These are phyloP conservation scores for Zootoca vivipara DNA, from an alignment of 2,113 vertebrate genomes.

Conservation along the genomic window DNA sequence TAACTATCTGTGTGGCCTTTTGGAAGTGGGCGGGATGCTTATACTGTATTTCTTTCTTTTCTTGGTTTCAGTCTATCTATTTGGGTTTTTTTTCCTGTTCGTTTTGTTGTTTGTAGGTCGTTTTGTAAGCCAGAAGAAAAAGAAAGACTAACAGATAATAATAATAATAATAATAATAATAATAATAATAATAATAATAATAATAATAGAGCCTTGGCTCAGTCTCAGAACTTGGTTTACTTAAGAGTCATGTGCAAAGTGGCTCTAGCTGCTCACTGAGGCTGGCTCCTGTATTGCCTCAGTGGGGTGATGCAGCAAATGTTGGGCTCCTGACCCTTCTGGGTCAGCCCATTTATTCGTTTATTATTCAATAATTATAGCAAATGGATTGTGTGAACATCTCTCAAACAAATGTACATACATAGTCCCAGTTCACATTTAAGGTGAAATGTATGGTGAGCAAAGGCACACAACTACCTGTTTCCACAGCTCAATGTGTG, in stretches of 20 bases:
- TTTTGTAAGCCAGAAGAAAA: no score
- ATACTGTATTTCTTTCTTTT: no score
- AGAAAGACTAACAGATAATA: no score
- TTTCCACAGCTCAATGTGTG: background rate
- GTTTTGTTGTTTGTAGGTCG: no score
- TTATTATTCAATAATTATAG: background rate
- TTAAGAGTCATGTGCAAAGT: background rate
- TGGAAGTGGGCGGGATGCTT: no score
- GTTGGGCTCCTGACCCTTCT: background rate
- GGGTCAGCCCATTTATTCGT: background rate
- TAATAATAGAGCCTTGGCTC: background rate
- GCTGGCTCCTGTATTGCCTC: background rate
- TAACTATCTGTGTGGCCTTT: no score
- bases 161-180: no score
- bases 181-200: no score
- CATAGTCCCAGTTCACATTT: background rate
- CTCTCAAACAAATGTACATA: background rate
- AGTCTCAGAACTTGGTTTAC: background rate
- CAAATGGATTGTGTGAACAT: background rate
- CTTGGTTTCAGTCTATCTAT: no score
- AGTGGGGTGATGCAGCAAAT: background rate
- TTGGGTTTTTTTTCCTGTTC: no score
- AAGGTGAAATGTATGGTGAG: background rate
- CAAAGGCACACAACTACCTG: background rate
- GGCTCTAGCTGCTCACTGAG: no score